Conservation (phyloP, 2,113 vertebrate genomes). For the Oncorhynchus mykiss region DNA sequence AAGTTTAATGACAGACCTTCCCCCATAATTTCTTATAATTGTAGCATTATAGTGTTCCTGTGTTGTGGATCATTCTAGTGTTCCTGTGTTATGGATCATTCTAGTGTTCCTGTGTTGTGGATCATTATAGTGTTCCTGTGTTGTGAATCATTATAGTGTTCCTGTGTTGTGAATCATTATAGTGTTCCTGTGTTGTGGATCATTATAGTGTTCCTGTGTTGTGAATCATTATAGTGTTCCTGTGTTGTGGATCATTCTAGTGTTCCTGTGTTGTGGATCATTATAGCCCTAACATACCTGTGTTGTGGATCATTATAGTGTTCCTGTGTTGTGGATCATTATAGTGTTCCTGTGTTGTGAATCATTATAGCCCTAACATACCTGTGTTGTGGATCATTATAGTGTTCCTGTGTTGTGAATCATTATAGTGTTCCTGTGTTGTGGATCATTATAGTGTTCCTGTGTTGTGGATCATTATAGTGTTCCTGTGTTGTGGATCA, state of each 20-base stretch:
- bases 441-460: constrained; percentile 82
- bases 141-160: constrained; percentile 81
- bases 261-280: constrained; percentile 93
- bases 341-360: no score
- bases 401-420: constrained; percentile 91
- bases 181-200: constrained; percentile 91
- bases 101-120: constrained; percentile 94
- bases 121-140: constrained; percentile 83
- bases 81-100: no score
- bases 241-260: constrained; percentile 84
- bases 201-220: constrained; percentile 83
- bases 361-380: constrained; percentile 51
- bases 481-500: constrained; percentile 94
- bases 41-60: no score
- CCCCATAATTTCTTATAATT: no score
- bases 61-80: no score
- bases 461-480: constrained; percentile 84
- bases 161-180: constrained; percentile 88
- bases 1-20: no score
- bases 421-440: constrained; percentile 83
- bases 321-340: constrained; percentile 91
- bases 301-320: constrained; percentile 81
- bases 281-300: constrained; percentile 74
- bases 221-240: constrained; percentile 82
- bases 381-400: constrained; percentile 88